Evolutionary conservation across 92 coral and sea anemone species (phyloP).

Genomic region (Galaxea fascicularis): DNA sequence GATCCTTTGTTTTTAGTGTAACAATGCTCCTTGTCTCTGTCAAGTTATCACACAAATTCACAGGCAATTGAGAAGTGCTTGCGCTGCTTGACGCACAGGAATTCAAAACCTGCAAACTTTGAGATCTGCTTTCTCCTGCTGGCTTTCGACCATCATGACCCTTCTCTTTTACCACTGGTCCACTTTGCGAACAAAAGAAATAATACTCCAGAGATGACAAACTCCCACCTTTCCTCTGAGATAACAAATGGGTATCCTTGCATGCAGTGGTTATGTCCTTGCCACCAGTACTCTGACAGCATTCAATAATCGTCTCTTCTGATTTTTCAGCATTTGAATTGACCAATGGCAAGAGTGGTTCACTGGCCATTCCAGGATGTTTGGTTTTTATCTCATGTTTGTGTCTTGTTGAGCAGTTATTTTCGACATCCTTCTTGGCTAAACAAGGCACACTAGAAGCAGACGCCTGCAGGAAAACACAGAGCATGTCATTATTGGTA

Average conservation of each 20-base stretch:
- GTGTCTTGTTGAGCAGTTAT: neutral
- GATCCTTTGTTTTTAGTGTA: neutral
- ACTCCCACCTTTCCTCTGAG: neutral
- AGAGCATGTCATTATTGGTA: neutral
- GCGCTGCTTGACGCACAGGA: constrained; percentile 4
- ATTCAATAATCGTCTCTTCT: neutral
- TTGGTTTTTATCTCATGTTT: neutral
- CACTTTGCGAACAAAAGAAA: constrained; percentile 37
- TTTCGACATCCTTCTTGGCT: neutral
- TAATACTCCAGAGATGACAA: constrained; percentile 5
- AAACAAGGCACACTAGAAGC: constrained; percentile 39
- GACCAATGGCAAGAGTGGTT: neutral
- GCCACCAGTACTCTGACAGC: neutral
- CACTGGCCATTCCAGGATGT: constrained; percentile 29
- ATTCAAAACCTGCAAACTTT: constrained; percentile 10
- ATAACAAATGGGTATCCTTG: neutral
- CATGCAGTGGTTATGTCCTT: neutral
- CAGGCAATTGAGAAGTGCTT: neutral
- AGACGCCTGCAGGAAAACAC: constrained; percentile 14
- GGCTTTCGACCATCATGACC: neutral
- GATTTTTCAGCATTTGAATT: constrained; percentile 2
- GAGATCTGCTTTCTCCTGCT: neutral
- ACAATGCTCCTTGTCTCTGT: neutral
- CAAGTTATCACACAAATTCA: neutral
- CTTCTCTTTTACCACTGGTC: constrained; percentile 27